Percentiles rank a stretch among this genome's conserved stretches.
Conservation (phyloP, 1,140 invertebrate species). For the Penaeus japonicus region DNA sequence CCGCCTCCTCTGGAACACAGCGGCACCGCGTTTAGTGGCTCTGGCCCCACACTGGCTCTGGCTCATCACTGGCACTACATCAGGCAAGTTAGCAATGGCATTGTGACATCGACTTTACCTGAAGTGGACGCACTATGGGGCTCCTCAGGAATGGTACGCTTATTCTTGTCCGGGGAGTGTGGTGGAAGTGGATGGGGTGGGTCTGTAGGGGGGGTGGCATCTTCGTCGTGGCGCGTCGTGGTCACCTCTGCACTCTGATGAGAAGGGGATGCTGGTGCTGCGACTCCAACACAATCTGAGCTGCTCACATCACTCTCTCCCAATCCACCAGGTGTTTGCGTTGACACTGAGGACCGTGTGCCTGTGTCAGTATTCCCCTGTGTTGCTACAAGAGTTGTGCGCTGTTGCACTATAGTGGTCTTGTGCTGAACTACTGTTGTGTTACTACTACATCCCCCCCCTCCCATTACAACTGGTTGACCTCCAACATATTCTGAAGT, state of each 20-base stretch:
- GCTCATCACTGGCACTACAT: slow-evolving; percentile 49
- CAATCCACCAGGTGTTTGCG: slow-evolving; percentile 51
- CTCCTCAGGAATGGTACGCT: slow-evolving; percentile 40
- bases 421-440: slow-evolving; percentile 52
- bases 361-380: slow-evolving; percentile 41
- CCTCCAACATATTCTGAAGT: slow-evolving; percentile 39
- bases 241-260: slow-evolving; percentile 59
- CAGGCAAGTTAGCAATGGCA: slow-evolving; percentile 9
- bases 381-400: slow-evolving; percentile 51
- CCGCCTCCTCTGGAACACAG: slow-evolving; percentile 54
- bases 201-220: slow-evolving; percentile 45
- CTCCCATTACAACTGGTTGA: slow-evolving; percentile 45
- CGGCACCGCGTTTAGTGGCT: slow-evolving; percentile 49
- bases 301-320: slow-evolving; percentile 59
- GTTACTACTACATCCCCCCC: slow-evolving; percentile 35
- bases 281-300: slow-evolving; percentile 49
- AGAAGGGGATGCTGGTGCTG: slow-evolving; percentile 50
- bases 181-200: slow-evolving; percentile 29
- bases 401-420: slow-evolving; percentile 52
- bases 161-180: slow-evolving; percentile 47
- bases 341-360: slow-evolving; percentile 58
- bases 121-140: slow-evolving; percentile 48
- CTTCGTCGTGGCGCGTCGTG: slow-evolving; percentile 57
- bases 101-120: slow-evolving; percentile 33
- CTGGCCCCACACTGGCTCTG: slow-evolving; percentile 44